Base-by-base conservation (phyloP, 2,888 invertebrate species). In the Aradus depressus region DNA sequence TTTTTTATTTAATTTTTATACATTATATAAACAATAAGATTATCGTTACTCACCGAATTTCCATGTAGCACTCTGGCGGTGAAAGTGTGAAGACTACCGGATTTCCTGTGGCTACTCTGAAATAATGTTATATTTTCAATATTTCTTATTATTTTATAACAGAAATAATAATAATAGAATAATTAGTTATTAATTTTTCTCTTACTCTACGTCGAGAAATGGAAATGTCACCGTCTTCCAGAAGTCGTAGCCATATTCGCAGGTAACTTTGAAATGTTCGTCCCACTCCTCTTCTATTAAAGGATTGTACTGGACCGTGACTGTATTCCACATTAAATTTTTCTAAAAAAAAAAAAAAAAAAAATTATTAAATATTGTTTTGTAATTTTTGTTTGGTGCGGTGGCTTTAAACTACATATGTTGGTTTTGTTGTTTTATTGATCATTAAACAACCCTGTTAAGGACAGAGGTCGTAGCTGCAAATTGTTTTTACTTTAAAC, bases 181-280 rank as follows among this genome's bases (percentile, higher is more conserved):
- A 26, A 21, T 4, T 26, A 3, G 19, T 18, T 43, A n/a, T 12
- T 22, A 8, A 18, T n/a, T 1, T n/a, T 19, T 3, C 28, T 80
- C 89, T 83, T 69, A 92, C 92, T 92, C 91, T 50, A 92, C 91
- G 66, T 92, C 91, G 51, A 92, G 72, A 67, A 92, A 90, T 1
- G 92, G 92, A 70, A 92, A 92, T 0, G 92, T 91, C 32, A 92
- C 91, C 0, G 92, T 92, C 70, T 92, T 92, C 90, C 92, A 91
- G 71, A 91, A 92, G 69, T 92, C 92, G 65, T 92, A 92, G 51
- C 92, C 92, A 64, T 92, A 92, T 70, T 92, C 92, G 71, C 92
- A 92, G 37, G 91, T 92, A 44, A 92, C 91, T 71, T 92, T 91
- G 68, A 91, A 92, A 66, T 92, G 92, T 63, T 92, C 91, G 67